A percentile compares a stretch with the other conserved stretches of the same genome.
phyloP scores from a whole-genome alignment of 2,888 invertebrate genomes.

The Agriopis marginaria region DNA sequence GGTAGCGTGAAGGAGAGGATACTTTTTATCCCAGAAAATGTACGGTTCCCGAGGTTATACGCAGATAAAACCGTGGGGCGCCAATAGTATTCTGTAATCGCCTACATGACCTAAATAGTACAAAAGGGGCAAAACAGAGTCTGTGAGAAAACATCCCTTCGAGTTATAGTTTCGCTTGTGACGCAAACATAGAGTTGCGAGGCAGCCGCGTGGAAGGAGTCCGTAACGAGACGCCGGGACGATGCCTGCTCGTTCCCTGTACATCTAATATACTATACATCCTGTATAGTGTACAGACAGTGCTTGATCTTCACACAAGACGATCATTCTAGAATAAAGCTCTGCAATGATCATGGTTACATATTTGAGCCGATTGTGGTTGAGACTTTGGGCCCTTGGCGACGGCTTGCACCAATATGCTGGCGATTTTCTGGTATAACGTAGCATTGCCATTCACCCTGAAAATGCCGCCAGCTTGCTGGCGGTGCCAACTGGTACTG shows the following conservation, averaged over 20 bases:
- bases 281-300: slow-evolving; percentile 5
- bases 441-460: no score
- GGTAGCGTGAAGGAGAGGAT: no score
- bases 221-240: slow-evolving; percentile 59
- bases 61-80: no score
- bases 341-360: neutral
- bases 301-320: slow-evolving; percentile 8
- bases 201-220: slow-evolving; percentile 34
- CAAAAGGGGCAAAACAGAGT: slow-evolving; percentile 23
- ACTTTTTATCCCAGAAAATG: no score
- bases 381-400: no score
- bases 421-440: no score
- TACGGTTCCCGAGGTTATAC: no score
- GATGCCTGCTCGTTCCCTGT: slow-evolving; percentile 8
- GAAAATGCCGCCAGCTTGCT: no score
- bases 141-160: slow-evolving; percentile 36
- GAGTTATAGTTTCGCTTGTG: slow-evolving; percentile 35
- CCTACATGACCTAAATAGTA: slow-evolving; percentile 23
- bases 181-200: slow-evolving; percentile 31
- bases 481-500: no score
- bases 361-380: no score
- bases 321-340: neutral
- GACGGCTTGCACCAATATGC: no score
- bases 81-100: neutral
- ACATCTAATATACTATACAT: slow-evolving; percentile 8